These are phyloP conservation scores for Hucho hucho DNA, from an alignment of 2,113 vertebrate genomes.

Conservation along the genomic window DNA sequence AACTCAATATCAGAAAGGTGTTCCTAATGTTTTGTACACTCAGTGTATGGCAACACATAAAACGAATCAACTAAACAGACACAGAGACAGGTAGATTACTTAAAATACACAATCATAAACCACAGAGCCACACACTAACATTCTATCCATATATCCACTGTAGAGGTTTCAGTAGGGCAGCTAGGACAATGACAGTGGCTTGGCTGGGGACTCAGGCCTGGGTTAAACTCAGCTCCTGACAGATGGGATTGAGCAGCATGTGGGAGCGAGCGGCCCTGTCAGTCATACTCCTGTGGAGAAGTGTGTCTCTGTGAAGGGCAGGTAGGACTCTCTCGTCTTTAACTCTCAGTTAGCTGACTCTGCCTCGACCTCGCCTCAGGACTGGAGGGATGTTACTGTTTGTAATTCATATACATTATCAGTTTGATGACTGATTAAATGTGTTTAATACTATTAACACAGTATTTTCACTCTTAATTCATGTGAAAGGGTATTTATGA, in stretches of 20 bases:
- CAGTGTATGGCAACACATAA: conserved; percentile 6
- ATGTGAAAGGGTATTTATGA: too few species aligned
- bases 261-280: conserved; percentile 48
- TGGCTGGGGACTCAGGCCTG: conserved; percentile 43
- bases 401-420: conserved; percentile 21
- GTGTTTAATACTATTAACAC: too few species aligned
- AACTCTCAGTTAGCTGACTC: conserved; percentile 17
- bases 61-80: conserved; percentile 27
- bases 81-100: neutral
- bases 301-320: conserved; percentile 53
- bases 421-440: neutral
- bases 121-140: conserved; percentile 16
- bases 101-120: neutral
- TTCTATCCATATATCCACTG: conserved; percentile 24
- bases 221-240: conserved; percentile 59
- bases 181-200: conserved; percentile 33
- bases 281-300: conserved; percentile 47
- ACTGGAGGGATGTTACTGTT: conserved; percentile 11
- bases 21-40: too few species aligned
- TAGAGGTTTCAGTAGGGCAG: conserved; percentile 11
- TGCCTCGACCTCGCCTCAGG: neutral
- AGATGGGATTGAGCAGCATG: conserved; percentile 73
- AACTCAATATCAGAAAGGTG: too few species aligned
- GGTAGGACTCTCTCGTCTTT: conserved; percentile 60
- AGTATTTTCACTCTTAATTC: too few species aligned